A percentile compares a stretch with the other conserved stretches of the same genome.
Evolutionary conservation across 2,888 invertebrate species (phyloP).

Genomic region (Rhingia rostrata): DNA sequence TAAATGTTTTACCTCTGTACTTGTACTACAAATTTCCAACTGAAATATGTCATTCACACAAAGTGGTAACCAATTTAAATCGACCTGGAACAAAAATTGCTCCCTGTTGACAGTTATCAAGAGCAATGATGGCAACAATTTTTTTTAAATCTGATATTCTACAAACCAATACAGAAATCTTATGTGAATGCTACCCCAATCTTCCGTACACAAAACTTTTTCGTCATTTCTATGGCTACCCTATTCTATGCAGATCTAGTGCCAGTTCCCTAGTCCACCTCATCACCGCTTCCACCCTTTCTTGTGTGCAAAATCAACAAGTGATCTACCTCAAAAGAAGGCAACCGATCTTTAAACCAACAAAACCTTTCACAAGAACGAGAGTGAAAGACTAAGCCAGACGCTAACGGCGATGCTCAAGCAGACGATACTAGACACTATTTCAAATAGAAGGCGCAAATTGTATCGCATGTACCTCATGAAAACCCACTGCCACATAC

Average conservation of each 20-base stretch:
- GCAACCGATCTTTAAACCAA: background rate
- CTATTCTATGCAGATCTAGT: background rate
- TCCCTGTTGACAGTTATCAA: no score
- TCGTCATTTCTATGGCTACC: no score
- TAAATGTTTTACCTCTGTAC: no score
- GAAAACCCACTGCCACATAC: constrained; percentile 29
- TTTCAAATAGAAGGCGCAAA: constrained; percentile 47
- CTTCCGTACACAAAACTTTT: no score
- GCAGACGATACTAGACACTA: constrained; percentile 12
- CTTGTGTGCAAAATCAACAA: constrained; percentile 25
- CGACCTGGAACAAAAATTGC: no score
- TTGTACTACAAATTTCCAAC: no score
- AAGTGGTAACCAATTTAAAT: no score
- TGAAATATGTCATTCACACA: no score
- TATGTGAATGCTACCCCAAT: no score
- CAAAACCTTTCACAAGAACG: constrained; percentile 28
- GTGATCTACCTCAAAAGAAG: background rate
- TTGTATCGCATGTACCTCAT: constrained; percentile 50
- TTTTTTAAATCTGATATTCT: no score
- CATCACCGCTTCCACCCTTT: background rate
- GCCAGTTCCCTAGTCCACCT: background rate
- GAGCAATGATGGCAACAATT: no score
- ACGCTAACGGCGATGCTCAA: constrained; percentile 15
- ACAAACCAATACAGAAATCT: no score
- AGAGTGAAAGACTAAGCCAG: constrained; percentile 57